phyloP scores from a whole-genome alignment of 1,140 invertebrate genomes.

The Scaptomyza pallida region DNA sequence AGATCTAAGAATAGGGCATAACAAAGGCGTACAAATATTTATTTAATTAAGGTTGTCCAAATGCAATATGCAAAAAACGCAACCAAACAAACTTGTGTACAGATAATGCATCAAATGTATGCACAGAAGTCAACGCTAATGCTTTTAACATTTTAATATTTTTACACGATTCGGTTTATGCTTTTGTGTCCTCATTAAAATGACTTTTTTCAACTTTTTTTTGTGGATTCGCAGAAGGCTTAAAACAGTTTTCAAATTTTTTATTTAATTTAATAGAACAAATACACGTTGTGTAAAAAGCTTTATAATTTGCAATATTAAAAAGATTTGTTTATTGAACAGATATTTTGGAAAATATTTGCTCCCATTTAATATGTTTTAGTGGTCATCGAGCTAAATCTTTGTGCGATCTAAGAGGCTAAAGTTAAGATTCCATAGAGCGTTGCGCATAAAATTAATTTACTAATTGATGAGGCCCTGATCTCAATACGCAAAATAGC shows the following conservation, averaged over 20 bases:
- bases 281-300: not conserved
- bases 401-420: conserved; percentile 21
- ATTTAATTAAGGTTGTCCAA: not conserved
- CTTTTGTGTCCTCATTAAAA: conserved; percentile 8
- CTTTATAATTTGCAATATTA: no score
- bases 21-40: not conserved
- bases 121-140: conserved; percentile 27
- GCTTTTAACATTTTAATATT: conserved; percentile 13
- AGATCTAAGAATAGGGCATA: not conserved
- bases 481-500: conserved; percentile 84
- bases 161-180: not conserved
- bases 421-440: conserved; percentile 67
- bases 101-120: conserved; percentile 23
- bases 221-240: not conserved
- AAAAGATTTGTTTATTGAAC: no score
- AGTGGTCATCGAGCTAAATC: not conserved
- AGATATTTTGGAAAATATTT: no score
- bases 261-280: not conserved
- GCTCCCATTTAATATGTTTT: no score
- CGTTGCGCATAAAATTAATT: conserved; percentile 83
- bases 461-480: conserved; percentile 84
- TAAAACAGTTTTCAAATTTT: not conserved
- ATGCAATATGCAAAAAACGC: conserved; percentile 10
- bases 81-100: conserved; percentile 10
- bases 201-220: conserved; percentile 4